These are phyloP conservation scores for Caenorhabditis drosophilae DNA, from an alignment of 2,888 invertebrate genomes.

Conservation along the genomic window DNA sequence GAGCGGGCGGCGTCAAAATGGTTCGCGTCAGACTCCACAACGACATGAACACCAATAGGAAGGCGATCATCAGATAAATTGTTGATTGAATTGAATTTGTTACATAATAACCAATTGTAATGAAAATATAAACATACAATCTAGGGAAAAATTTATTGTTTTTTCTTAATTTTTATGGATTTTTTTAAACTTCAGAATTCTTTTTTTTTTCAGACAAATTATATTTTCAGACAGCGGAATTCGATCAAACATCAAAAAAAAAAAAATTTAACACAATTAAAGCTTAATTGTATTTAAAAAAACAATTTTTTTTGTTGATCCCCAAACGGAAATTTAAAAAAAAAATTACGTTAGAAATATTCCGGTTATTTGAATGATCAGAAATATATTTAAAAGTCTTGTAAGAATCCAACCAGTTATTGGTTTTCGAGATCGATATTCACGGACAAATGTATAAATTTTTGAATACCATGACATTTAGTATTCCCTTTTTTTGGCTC, in stretches of 20 bases:
- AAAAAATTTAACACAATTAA: too few relatives aligned
- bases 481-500: not conserved
- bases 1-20: constrained; percentile 37
- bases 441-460: constrained; percentile 57
- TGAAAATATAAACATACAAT: constrained; percentile 23
- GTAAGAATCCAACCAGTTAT: constrained; percentile 33
- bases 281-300: too few relatives aligned
- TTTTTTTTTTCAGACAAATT: too few relatives aligned
- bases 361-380: constrained; percentile 27
- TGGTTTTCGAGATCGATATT: constrained; percentile 38
- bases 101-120: constrained; percentile 36
- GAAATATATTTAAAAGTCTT: constrained; percentile 36
- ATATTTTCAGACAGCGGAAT: too few relatives aligned
- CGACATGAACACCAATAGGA: constrained; percentile 39
- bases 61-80: constrained; percentile 43
- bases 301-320: not conserved
- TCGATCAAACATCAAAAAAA: too few relatives aligned
- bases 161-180: too few relatives aligned
- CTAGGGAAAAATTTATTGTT: too few relatives aligned
- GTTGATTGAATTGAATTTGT: constrained; percentile 22
- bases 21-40: constrained; percentile 52
- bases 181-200: too few relatives aligned
- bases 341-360: constrained; percentile 21
- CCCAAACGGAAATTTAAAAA: not conserved
- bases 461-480: constrained; percentile 63